These are phyloP conservation scores for Apostichopus californicus DNA, from an alignment of 35 echinoderm and acorn worm genomes.

Conservation along the genomic window DNA sequence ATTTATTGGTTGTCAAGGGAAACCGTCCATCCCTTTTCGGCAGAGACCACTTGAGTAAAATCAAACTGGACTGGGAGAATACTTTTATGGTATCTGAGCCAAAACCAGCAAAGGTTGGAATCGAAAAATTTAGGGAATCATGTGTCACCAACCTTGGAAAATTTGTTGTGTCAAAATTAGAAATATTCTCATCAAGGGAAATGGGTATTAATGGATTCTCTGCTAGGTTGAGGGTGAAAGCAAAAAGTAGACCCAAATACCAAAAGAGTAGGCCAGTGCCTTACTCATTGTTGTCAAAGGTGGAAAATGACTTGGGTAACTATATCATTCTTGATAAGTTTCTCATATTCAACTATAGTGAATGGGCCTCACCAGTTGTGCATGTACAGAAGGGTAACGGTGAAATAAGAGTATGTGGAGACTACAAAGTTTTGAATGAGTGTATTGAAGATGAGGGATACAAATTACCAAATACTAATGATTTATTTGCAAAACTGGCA, in stretches of 20 bases:
- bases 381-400: slow-evolving; percentile 27
- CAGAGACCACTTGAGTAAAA: slow-evolving; percentile 1
- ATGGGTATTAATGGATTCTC: neutral
- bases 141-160: neutral
- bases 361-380: neutral
- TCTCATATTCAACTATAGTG: neutral
- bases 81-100: neutral
- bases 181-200: neutral
- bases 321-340: too few relatives aligned
- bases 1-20: neutral
- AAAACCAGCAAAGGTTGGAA: neutral
- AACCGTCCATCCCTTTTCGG: slow-evolving; percentile 18
- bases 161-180: neutral
- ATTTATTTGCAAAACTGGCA: slow-evolving; percentile 30
- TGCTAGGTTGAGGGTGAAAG: neutral
- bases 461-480: slow-evolving; percentile 35
- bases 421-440: slow-evolving; percentile 44
- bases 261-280: too few relatives aligned
- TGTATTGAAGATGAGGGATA: slow-evolving; percentile 43
- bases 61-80: neutral
- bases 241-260: neutral
- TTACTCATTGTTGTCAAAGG: too few relatives aligned
- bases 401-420: slow-evolving; percentile 46
- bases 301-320: too few relatives aligned
- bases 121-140: neutral